Percentiles rank a stretch among this genome's conserved stretches.
Evolutionary conservation across 2,888 invertebrate species (phyloP).

Genomic region (Amorpha juglandis): DNA sequence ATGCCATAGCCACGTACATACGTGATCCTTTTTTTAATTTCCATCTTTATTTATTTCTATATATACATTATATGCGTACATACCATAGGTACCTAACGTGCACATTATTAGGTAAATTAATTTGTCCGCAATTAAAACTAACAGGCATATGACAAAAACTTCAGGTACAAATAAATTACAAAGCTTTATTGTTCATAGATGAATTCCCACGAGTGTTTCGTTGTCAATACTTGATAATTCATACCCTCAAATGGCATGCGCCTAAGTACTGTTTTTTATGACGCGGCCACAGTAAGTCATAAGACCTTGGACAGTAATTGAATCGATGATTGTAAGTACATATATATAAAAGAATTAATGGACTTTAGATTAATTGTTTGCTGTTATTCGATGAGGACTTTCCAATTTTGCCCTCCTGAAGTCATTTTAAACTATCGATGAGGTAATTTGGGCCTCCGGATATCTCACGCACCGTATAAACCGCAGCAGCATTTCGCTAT

Average conservation of each 20-base stretch:
- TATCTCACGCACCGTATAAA: no score
- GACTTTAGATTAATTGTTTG: no score
- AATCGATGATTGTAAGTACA: neutral
- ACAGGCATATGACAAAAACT: conserved; percentile 17
- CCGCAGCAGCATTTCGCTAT: no score
- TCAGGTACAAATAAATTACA: conserved; percentile 16
- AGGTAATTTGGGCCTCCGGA: no score
- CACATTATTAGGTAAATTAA: conserved; percentile 1
- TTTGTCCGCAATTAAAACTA: conserved; percentile 4
- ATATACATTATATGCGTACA: no score
- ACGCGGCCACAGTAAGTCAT: neutral
- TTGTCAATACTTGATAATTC: conserved; percentile 11
- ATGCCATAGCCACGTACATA: no score
- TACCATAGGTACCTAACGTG: neutral
- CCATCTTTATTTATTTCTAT: no score
- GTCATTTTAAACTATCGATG: no score
- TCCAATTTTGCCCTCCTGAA: no score
- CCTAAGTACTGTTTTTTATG: conserved; percentile 6
- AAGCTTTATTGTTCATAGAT: conserved; percentile 15
- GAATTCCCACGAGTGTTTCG: conserved; percentile 13
- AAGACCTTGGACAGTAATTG: neutral
- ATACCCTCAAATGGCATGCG: neutral
- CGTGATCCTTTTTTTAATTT: no score
- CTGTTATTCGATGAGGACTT: no score
- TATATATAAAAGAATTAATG: neutral